phyloP scores from a whole-genome alignment of 1,140 invertebrate genomes.

The Nebria ingens region DNA sequence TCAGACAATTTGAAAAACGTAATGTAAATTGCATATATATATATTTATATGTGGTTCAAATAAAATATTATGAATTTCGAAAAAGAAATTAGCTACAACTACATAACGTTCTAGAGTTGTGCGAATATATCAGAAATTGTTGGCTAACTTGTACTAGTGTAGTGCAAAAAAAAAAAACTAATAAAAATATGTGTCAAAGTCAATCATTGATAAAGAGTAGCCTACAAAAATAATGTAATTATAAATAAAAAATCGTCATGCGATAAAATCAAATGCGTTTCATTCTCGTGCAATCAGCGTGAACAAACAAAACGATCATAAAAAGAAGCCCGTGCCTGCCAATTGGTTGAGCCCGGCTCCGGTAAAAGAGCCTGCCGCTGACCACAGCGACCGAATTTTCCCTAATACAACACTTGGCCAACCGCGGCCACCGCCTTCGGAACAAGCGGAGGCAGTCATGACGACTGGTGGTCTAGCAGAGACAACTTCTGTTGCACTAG shows the following conservation, averaged over 20 bases:
- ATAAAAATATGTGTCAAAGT: no score
- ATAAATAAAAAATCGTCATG: constrained; percentile 2
- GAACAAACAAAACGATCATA: constrained; percentile 13
- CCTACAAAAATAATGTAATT: no score
- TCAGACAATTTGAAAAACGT: neutral
- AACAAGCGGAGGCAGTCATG: constrained; percentile 42
- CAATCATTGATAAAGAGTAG: no score
- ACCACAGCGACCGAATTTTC: constrained; percentile 80
- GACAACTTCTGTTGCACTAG: neutral
- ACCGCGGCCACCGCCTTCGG: constrained; percentile 43
- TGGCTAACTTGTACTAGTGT: no score
- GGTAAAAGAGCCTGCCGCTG: constrained; percentile 54
- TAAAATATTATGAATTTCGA: no score
- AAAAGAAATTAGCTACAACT: no score
- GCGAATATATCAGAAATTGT: no score
- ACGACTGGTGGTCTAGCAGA: neutral
- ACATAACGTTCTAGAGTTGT: no score
- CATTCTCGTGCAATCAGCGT: constrained; percentile 4
- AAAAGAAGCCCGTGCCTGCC: constrained; percentile 37
- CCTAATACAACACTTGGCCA: constrained; percentile 70
- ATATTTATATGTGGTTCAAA: no score
- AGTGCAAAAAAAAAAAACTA: no score
- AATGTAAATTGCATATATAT: constrained; percentile 2
- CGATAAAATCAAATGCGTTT: constrained; percentile 11
- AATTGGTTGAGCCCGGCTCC: constrained; percentile 68